These are phyloP conservation scores for Columba guinea DNA, from an alignment of 2,797 vertebrate species.

Conservation along the genomic window DNA sequence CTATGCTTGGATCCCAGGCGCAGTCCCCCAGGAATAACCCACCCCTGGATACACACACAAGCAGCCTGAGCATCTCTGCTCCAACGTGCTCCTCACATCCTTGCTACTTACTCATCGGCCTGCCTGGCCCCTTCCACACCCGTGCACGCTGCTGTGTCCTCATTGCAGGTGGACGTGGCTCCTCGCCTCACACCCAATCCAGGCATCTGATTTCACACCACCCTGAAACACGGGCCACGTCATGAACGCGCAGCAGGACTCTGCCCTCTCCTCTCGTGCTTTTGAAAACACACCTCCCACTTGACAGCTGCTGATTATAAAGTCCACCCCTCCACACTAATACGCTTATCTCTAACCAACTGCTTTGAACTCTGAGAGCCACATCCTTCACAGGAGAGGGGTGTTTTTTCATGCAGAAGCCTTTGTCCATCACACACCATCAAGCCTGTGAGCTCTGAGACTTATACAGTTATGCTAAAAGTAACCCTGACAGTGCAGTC, in stretches of 20 bases:
- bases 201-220: conserved; percentile 37
- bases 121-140: not conserved
- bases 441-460: not conserved
- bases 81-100: not conserved
- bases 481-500: not conserved
- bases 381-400: accelerated
- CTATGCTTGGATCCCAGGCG: not conserved
- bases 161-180: not conserved
- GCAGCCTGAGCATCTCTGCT: not conserved
- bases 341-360: not conserved
- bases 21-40: not conserved
- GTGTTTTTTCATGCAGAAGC: not conserved
- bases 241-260: not conserved
- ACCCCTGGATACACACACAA: not conserved
- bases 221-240: conserved; percentile 1
- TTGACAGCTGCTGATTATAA: not conserved
- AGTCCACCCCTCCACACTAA: not conserved
- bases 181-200: conserved; percentile 23
- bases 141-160: not conserved
- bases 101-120: not conserved
- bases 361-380: not conserved
- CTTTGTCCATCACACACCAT: not conserved
- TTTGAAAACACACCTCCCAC: conserved; percentile 1
- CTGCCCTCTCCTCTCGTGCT: conserved; percentile 17
- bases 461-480: not conserved